Conservation (phyloP, 2,113 vertebrate species). For the Holacanthus passer region DNA sequence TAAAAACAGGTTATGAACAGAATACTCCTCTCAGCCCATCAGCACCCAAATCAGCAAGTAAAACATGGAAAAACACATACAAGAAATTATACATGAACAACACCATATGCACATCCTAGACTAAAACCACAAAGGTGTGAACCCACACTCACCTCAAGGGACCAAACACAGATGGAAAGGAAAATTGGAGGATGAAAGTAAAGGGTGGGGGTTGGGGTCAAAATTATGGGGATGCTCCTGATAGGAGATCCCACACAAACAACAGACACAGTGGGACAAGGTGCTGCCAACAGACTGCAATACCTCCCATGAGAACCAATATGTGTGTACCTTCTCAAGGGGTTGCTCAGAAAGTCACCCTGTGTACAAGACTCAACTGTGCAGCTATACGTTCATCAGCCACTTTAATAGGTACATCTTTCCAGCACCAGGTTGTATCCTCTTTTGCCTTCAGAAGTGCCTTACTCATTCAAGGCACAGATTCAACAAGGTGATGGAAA, state of each 20-base stretch:
- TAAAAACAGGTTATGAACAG: not conserved
- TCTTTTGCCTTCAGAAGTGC: too few relatives aligned
- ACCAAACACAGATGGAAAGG: constrained; percentile 28
- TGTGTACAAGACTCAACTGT: too few relatives aligned
- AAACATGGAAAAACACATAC: not conserved
- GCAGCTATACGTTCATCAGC: too few relatives aligned
- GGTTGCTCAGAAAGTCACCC: too few relatives aligned
- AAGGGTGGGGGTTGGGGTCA: not conserved
- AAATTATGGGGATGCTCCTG: constrained; percentile 1
- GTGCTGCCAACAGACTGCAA: not conserved
- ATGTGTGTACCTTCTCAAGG: not conserved
- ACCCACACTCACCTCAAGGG: constrained; percentile 44
- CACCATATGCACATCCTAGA: constrained; percentile 30
- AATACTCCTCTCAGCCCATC: not conserved
- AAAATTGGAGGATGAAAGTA: not conserved
- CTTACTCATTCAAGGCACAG: too few relatives aligned
- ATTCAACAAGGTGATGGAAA: too few relatives aligned
- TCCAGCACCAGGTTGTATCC: too few relatives aligned
- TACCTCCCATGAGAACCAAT: constrained; percentile 20
- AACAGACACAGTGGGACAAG: constrained; percentile 6
- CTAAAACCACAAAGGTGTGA: constrained; percentile 43
- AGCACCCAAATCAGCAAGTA: not conserved
- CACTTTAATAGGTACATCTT: too few relatives aligned
- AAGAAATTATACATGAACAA: not conserved
- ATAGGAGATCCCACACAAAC: constrained; percentile 13